Base-by-base conservation (phyloP, 2,797 vertebrate species). In the Alosa sapidissima region DNA sequence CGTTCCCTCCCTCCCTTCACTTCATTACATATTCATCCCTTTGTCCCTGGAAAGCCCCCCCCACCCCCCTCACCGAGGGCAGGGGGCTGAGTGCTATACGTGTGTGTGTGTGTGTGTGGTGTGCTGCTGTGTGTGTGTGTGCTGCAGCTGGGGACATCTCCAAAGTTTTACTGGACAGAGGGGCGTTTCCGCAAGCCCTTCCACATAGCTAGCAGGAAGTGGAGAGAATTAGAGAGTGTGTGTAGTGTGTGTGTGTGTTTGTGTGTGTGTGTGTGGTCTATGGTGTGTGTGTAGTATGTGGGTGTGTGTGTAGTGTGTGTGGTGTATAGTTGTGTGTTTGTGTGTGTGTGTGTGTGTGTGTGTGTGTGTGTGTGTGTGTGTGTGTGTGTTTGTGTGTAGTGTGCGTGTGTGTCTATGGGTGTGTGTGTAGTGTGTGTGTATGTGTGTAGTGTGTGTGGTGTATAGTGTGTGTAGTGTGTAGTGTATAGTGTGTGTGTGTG, bases 161-260 rank as follows among this genome's bases (percentile, higher is more conserved):
- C 92, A 91, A 93, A 91, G 91, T 94, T 96, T 95, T 95, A 94
- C 93, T 96, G 96, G 83, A 88, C 90, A 94, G 84, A 95, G 97
- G 89, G 95, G 95, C 94, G 95, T 96, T 96, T 97, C 97, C 93
- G 96, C 65, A 68, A 68, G 28, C 4, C 10, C 33, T 36, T 52
- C 45, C 41, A 14, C 55, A 60, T 48, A 81, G 75, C 24, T 49
- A 47, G 85, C 4, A 82, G 84, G 65, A 60, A 47, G 84, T 83
- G 9, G 75, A 84, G 60, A 52, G 85, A 72, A 86, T 36, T 13
- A 41, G 65, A 91, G 91, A 36, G 33, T 72, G 28, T 72, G 33
- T 33, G 62, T 68, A 24, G 62, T 68, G 62, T 33, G 24, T 88
- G 88, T 83, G 81, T 86, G 33, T 33, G 62, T 68, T 62, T 68